A percentile compares a stretch with the other conserved stretches of the same genome.
Evolutionary conservation across 2,797 vertebrate genomes (phyloP).

Genomic region (Etheostoma perlongum): DNA sequence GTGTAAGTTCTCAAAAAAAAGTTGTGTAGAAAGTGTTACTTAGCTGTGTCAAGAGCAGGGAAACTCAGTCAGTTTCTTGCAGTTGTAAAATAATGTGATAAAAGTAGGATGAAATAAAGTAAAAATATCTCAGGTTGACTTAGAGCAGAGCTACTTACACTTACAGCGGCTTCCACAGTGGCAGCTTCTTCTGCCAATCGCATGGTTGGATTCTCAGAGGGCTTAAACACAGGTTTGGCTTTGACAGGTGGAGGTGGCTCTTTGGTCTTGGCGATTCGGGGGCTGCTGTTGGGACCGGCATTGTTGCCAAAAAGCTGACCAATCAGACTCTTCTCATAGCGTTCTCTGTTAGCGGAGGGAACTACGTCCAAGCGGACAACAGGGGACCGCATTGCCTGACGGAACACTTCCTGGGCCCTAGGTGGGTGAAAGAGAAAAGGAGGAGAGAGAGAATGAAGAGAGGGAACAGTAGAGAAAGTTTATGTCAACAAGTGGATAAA

Average conservation of each 20-base stretch:
- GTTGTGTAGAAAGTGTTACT: not conserved
- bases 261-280: slow-evolving; percentile 82
- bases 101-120: too few relatives aligned
- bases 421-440: not conserved
- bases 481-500: not conserved
- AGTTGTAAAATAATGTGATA: not conserved
- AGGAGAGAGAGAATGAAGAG: not conserved
- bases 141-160: slow-evolving; percentile 47
- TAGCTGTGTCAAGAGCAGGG: not conserved
- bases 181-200: slow-evolving; percentile 64
- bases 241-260: slow-evolving; percentile 85
- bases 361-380: slow-evolving; percentile 89
- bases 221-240: slow-evolving; percentile 83
- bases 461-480: not conserved
- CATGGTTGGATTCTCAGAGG: slow-evolving; percentile 57
- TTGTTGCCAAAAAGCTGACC: slow-evolving; percentile 83
- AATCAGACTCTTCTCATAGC: slow-evolving; percentile 92
- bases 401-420: slow-evolving; percentile 93
- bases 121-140: not conserved
- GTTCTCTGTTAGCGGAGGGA: slow-evolving; percentile 88
- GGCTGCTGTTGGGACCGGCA: slow-evolving; percentile 70
- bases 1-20: not conserved
- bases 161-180: slow-evolving; percentile 53
- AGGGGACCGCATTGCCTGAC: slow-evolving; percentile 92
- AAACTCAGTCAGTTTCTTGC: not conserved